A percentile compares a stretch with the other conserved stretches of the same genome.
phyloP scores from a whole-genome alignment of 2,797 vertebrate species.

The Mastacembelus armatus region DNA sequence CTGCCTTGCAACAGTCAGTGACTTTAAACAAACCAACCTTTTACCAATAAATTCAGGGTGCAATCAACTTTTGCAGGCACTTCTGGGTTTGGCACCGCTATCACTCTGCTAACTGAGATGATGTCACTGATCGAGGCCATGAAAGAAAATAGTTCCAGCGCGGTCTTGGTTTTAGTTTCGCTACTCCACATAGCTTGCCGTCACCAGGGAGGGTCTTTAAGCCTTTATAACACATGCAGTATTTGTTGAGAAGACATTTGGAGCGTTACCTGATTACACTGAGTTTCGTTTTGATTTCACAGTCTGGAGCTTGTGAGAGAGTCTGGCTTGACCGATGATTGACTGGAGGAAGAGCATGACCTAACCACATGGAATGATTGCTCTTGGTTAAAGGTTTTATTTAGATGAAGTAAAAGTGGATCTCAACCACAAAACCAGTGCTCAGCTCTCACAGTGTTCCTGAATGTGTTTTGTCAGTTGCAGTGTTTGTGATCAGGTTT shows the following conservation, averaged over 20 bases:
- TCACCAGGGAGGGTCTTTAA: background rate
- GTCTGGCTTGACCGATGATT: conserved; percentile 9
- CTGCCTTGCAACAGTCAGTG: background rate
- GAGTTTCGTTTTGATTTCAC: too few species aligned
- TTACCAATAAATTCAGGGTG: background rate
- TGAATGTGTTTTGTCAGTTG: conserved; percentile 2
- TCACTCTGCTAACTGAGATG: conserved; percentile 9
- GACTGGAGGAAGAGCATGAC: conserved; percentile 19
- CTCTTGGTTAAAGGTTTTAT: conserved; percentile 39
- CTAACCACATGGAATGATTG: conserved; percentile 31
- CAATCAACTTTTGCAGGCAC: conserved; percentile 21
- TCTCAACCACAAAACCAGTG: conserved; percentile 7
- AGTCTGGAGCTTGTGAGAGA: background rate
- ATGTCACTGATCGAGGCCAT: conserved; percentile 9
- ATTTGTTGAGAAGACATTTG: too few species aligned
- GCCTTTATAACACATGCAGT: background rate
- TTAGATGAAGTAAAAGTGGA: conserved; percentile 35
- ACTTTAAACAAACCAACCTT: background rate
- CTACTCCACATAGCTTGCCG: background rate
- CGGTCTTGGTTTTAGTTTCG: background rate
- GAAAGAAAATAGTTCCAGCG: background rate
- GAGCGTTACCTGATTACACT: too few species aligned
- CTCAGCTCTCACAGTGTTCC: background rate
- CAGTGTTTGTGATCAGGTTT: background rate
- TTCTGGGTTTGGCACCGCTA: background rate